phyloP scores from a whole-genome alignment of 1,140 invertebrate genomes.

The fruit fly (Drosophila melanogaster) region DNA sequence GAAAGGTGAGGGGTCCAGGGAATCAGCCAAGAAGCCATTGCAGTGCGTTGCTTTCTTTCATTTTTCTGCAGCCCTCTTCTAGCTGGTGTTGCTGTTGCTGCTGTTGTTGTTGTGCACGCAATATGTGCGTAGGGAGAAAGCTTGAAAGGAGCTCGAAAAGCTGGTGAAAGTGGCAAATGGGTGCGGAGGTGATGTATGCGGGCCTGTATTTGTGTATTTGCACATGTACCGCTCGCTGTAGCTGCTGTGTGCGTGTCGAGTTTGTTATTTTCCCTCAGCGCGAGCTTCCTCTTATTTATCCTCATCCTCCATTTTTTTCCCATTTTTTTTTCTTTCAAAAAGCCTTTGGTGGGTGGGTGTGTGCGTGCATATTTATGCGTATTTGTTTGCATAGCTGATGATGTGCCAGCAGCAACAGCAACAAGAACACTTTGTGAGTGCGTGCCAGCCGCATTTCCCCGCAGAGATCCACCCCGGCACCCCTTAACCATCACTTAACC shows the following conservation, averaged over 20 bases:
- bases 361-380: constrained; percentile 78
- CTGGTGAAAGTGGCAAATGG: constrained; percentile 3
- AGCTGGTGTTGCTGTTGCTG: constrained; percentile 10
- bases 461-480: background rate
- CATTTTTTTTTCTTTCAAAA: constrained; percentile 37
- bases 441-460: constrained; percentile 52
- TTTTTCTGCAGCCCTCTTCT: constrained; percentile 14
- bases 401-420: constrained; percentile 60
- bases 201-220: constrained; percentile 20
- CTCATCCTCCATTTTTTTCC: background rate
- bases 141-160: constrained; percentile 3
- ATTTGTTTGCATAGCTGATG: constrained; percentile 82
- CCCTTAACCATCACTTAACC: constrained; percentile 8
- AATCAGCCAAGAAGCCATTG: constrained; percentile 58
- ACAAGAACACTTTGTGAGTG: constrained; percentile 54
- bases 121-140: constrained; percentile 37
- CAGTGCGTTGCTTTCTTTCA: constrained; percentile 45
- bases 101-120: constrained; percentile 21
- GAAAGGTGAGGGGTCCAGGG: constrained; percentile 13
- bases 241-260: constrained; percentile 56
- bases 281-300: constrained; percentile 19
- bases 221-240: constrained; percentile 26
- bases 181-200: constrained; percentile 1
- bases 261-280: constrained; percentile 41
- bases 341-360: constrained; percentile 41